phyloP scores from a whole-genome alignment of 2,797 vertebrate species.

The Fringilla coelebs region DNA sequence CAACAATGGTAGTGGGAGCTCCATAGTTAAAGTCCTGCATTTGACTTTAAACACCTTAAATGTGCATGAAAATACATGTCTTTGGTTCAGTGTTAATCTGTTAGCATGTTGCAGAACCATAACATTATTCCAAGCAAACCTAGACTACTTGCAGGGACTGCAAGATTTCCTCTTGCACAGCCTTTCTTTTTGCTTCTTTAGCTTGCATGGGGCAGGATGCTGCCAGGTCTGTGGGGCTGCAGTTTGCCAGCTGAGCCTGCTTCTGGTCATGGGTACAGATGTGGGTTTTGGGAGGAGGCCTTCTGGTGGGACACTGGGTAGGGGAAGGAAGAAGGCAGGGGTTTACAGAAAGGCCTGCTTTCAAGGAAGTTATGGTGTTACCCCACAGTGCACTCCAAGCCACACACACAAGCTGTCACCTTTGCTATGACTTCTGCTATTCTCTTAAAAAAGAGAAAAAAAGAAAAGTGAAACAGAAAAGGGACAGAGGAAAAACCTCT shows the following conservation, averaged over 20 bases:
- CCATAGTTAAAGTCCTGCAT: not conserved
- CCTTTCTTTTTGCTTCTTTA: not conserved
- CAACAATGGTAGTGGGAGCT: not conserved
- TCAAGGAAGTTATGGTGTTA: not conserved
- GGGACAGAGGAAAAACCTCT: not conserved
- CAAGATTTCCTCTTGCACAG: not conserved
- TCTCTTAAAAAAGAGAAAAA: not conserved
- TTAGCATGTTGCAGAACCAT: not conserved
- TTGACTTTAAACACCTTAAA: not conserved
- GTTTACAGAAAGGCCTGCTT: not conserved
- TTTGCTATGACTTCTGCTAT: not conserved
- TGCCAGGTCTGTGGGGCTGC: not conserved
- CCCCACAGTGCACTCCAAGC: not conserved
- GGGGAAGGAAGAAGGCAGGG: not conserved
- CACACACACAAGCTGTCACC: not conserved
- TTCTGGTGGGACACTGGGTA: not conserved
- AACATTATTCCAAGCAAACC: rapidly evolving
- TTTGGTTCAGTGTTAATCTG: too few species aligned
- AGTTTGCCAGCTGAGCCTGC: not conserved
- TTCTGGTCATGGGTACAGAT: not conserved
- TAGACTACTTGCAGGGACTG: not conserved
- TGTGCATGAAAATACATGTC: not conserved
- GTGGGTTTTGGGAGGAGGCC: not conserved
- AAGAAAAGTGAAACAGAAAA: not conserved
- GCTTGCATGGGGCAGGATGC: not conserved